Evolutionary conservation across 1,140 invertebrate genomes (phyloP), one percentile per base, ranked within the genome.

Genomic region (Thaumatotibia leucotreta): DNA sequence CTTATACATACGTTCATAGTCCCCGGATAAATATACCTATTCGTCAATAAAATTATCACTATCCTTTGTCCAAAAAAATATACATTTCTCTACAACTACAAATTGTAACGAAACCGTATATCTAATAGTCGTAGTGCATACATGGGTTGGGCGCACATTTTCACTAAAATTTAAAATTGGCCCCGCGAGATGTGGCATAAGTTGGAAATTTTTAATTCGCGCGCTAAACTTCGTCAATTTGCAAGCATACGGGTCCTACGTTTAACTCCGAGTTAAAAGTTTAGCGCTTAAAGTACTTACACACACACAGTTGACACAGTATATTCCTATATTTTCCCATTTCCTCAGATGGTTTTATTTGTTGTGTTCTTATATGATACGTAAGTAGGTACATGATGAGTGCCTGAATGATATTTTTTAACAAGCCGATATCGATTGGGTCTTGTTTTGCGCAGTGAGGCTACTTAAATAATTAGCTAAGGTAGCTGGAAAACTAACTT

Each of bases 151-250:
- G 17, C 17, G 39, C 4, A n/a, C 17, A 45, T 45, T 45, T 45
- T 9, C 39, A 20, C 39, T 45, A 58, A 58, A 27, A 27, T 58
- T 29, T 27, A 27, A 58, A 58, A 58, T 58, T 27, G 14, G 11
- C 4, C 27, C 52, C 52, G 5, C 11, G 50, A 27, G 52, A 27
- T 29, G n/a, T 39, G 31, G 31, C 23, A 31, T 63, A 62, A 62
- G 32, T 35, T 63, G 10, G 32, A 31, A 39, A 39, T 33, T 63
- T 63, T 63, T 63, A 63, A 63, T 63, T 63, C 14, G 61, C 52
- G 3, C 52, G 11, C 61, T n/a, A 11, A 58, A 58, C 52, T 58
- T 58, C 8, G 61, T 23, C 61, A 35, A 63, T 35, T 63, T 63
- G 9, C 17, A 8, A 45, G 27, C 52, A 27, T 27, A 5, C 52